A percentile compares a stretch with the other conserved stretches of the same genome.
phyloP scores from a whole-genome alignment of 2,888 invertebrate genomes.

The Lasioglossum pauxillum region DNA sequence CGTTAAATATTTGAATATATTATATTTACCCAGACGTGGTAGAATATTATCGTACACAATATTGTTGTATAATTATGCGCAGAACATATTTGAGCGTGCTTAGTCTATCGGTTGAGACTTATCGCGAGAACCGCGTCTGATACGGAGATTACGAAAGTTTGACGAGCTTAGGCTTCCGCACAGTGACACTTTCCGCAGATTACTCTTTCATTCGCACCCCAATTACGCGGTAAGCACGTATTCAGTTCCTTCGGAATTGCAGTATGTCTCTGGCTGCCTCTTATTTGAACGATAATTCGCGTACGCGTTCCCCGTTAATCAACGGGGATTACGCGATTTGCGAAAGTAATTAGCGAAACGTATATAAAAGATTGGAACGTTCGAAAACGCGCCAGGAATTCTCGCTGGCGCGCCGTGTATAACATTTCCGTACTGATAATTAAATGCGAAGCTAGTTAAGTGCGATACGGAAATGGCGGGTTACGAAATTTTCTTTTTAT shows the following conservation, averaged over 20 bases:
- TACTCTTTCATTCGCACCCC: constrained; percentile 9
- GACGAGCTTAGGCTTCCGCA: not conserved
- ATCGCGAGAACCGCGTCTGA: not conserved
- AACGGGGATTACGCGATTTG: constrained; percentile 38
- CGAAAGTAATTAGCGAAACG: constrained; percentile 44
- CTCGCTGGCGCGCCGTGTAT: not conserved
- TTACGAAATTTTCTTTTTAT: not conserved
- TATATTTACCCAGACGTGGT: not conserved
- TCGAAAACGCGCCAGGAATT: constrained; percentile 34
- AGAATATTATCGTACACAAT: not conserved
- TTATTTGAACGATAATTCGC: constrained; percentile 28
- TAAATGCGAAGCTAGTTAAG: not conserved
- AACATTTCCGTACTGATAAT: constrained; percentile 20
- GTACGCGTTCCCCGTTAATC: constrained; percentile 42
- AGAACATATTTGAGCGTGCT: not conserved
- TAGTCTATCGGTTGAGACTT: not conserved
- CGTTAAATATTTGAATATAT: too few species aligned
- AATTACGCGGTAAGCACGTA: constrained; percentile 44
- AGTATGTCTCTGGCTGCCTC: constrained; percentile 20
- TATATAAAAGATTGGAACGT: constrained; percentile 29
- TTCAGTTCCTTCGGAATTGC: constrained; percentile 30
- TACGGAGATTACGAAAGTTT: constrained; percentile 8
- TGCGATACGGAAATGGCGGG: constrained; percentile 12
- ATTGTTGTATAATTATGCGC: not conserved
- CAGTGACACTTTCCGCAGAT: constrained; percentile 3